Percentiles rank a stretch among this genome's conserved stretches.
These are phyloP conservation scores for Sarcophilus harrisii DNA, from an alignment of 2,797 vertebrate genomes.

Conservation along the genomic window DNA sequence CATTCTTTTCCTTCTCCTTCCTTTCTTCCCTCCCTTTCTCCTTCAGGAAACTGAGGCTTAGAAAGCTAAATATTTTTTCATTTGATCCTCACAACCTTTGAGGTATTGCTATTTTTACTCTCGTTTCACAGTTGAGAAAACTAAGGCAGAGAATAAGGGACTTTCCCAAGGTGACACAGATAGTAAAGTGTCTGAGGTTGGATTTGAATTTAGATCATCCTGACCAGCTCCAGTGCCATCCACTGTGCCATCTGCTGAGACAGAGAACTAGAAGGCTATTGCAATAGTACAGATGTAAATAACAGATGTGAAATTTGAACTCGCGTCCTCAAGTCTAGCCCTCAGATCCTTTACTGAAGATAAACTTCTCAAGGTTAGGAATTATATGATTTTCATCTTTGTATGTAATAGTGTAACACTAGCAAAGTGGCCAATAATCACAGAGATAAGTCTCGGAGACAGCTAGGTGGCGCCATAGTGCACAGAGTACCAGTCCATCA, in stretches of 20 bases:
- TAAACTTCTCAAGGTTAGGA: background rate
- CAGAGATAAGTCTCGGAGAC: background rate
- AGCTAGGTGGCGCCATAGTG: background rate
- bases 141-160: background rate
- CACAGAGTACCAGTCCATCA: background rate
- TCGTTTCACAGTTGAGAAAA: background rate
- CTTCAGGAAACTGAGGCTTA: background rate
- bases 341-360: background rate
- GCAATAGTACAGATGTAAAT: background rate
- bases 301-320: background rate
- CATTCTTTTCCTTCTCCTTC: background rate
- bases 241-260: background rate
- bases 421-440: background rate
- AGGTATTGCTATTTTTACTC: background rate
- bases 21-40: background rate
- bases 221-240: background rate
- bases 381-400: background rate
- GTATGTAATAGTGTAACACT: background rate
- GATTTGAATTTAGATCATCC: background rate
- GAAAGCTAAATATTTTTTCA: background rate
- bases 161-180: background rate
- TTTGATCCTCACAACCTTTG: background rate
- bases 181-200: background rate
- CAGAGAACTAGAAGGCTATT: background rate
- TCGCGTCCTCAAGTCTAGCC: background rate